Evolutionary conservation across 2,888 invertebrate genomes (phyloP).

Genomic region (Polyploca ridens): DNA sequence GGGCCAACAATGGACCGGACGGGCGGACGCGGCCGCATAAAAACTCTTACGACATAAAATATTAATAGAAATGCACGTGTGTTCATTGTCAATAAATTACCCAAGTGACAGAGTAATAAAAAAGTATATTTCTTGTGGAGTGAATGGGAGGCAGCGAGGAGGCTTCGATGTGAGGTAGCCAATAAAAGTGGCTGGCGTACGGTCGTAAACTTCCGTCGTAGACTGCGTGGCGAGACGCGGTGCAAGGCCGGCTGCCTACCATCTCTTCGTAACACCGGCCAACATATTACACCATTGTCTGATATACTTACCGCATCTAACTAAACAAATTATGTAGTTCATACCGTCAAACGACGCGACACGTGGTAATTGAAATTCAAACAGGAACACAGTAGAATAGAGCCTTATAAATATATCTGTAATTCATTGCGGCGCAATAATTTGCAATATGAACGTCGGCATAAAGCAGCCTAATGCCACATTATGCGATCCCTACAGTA

Average conservation of each 20-base stretch:
- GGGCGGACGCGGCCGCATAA: slow-evolving; percentile 62
- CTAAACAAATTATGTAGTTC: slow-evolving; percentile 1
- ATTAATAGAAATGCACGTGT: slow-evolving; percentile 85
- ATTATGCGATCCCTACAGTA: slow-evolving; percentile 59
- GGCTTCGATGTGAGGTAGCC: slow-evolving; percentile 81
- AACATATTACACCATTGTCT: slow-evolving; percentile 24
- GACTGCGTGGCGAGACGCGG: slow-evolving; percentile 82
- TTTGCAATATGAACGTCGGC: slow-evolving; percentile 35
- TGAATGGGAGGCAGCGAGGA: slow-evolving; percentile 82
- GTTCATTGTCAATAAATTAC: slow-evolving; percentile 85
- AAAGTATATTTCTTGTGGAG: slow-evolving; percentile 81
- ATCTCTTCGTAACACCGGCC: slow-evolving; percentile 32
- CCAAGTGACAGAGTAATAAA: slow-evolving; percentile 83
- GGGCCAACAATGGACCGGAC: slow-evolving; percentile 65
- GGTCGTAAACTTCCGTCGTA: slow-evolving; percentile 79
- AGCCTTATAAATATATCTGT: slow-evolving; percentile 29
- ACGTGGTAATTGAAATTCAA: slow-evolving; percentile 42
- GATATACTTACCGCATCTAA: slow-evolving; percentile 15
- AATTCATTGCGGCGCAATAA: slow-evolving; percentile 43
- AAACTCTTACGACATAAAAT: slow-evolving; percentile 81
- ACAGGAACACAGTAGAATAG: slow-evolving; percentile 49
- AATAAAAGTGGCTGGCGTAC: slow-evolving; percentile 81
- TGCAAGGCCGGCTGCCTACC: slow-evolving; percentile 44
- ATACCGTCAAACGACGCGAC: slow-evolving; percentile 16
- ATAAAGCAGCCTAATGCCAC: slow-evolving; percentile 26